Evolutionary conservation across 2,888 invertebrate genomes (phyloP).

Genomic region (Andrena dorsata): DNA sequence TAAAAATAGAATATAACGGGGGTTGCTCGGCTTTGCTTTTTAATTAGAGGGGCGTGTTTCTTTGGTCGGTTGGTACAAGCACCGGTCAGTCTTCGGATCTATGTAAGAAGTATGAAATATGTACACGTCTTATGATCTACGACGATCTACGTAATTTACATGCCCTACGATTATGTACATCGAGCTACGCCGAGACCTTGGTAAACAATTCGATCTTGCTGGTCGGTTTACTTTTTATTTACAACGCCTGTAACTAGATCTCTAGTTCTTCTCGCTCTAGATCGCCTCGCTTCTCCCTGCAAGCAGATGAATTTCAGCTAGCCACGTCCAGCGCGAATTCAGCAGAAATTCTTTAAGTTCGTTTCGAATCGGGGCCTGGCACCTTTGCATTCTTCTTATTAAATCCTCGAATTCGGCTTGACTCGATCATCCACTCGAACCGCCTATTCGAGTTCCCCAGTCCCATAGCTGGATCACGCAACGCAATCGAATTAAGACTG

Average conservation of each 20-base stretch:
- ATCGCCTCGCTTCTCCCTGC: no score
- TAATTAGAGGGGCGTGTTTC: slow-evolving; percentile 71
- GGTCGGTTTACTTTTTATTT: neutral
- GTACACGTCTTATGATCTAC: slow-evolving; percentile 63
- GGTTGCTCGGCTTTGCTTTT: slow-evolving; percentile 26
- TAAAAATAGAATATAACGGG: slow-evolving; percentile 65
- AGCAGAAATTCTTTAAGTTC: slow-evolving; percentile 12
- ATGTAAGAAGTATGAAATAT: slow-evolving; percentile 75
- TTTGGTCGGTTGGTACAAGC: slow-evolving; percentile 84
- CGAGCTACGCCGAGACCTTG: slow-evolving; percentile 40
- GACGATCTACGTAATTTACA: slow-evolving; percentile 62
- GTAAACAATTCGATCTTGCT: slow-evolving; percentile 45
- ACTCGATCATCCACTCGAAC: slow-evolving; percentile 6
- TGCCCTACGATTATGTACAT: slow-evolving; percentile 72
- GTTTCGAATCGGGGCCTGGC: neutral
- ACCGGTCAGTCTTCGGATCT: slow-evolving; percentile 84
- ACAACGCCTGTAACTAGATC: slow-evolving; percentile 18
- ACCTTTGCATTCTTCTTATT: neutral
- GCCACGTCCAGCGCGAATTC: slow-evolving; percentile 75
- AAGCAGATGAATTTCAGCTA: slow-evolving; percentile 21
- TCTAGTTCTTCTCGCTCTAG: neutral
- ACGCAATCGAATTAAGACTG: neutral
- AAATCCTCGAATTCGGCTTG: neutral
- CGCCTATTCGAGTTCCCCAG: neutral
- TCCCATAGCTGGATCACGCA: neutral